Base-by-base conservation (phyloP, 2,888 invertebrate genomes). In the Tholera decimalis region DNA sequence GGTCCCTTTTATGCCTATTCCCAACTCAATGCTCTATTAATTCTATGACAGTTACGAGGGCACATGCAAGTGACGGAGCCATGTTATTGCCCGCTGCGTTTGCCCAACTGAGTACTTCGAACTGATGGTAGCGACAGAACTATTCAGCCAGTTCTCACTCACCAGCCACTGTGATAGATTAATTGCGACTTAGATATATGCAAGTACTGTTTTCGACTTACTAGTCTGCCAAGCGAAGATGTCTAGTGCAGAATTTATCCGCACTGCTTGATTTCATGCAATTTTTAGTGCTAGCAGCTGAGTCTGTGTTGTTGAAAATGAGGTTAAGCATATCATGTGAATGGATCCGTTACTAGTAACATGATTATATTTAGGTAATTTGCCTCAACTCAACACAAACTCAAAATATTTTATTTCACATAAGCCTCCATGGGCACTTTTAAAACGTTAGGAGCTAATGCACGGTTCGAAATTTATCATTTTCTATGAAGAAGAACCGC, bases 41-140 rank as follows among this genome's bases (percentile, higher is more conserved):
- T 59, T 67, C 64, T 58, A n/a, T 61, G 66, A 26, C 60, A 57
- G 51, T 58, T 63, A 57, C 56, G 56, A 64, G 49, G 57, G 53
- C 74, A 71, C 60, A 85, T 88, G 89, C 80, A 73, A 86, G 77
- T 88, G 88, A 88, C 89, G 81, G 82, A 73, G 57, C 75, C 74
- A 60, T 84, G 81, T 88, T 88, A 89, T 88, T 88, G 85, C 88
- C 79, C 73, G 82, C 77, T 77, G 83, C 82, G 80, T 84, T 85
- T 83, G 76, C 83, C 86, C 84, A 79, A 83, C 87, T 79, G 83
- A 85, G 84, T 80, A 79, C 78, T 66, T 24, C 51, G 46, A 49
- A 56, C 72, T 73, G 80, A 75, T 86, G 83, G 83, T 79, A 80
- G 80, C 80, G 83, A 81, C 83, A 83, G 83, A 51, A 73, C 75